Evolutionary conservation across 2,797 vertebrate species (phyloP).

Genomic region (Gymnocypris eckloni): DNA sequence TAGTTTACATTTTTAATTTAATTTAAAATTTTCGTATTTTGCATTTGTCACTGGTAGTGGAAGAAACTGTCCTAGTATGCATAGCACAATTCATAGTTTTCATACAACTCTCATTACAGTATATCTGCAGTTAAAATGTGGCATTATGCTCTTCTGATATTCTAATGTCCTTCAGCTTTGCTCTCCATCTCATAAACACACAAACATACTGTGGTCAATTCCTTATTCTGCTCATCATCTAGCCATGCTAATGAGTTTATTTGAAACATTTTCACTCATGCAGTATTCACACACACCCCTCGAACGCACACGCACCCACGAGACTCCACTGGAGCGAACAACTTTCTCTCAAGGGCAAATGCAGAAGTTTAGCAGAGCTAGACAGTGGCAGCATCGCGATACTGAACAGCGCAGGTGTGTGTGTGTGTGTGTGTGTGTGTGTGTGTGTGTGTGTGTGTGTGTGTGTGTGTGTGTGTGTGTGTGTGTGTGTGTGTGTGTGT

Average conservation of each 20-base stretch:
- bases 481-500: slow-evolving; percentile 3
- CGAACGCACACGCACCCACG: slow-evolving; percentile 29
- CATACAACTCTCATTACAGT: background rate
- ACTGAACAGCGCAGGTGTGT: background rate
- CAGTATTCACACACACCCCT: slow-evolving; percentile 35
- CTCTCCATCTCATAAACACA: slow-evolving; percentile 25
- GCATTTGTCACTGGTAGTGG: background rate
- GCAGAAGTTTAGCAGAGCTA: slow-evolving; percentile 33
- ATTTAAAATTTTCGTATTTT: background rate
- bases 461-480: slow-evolving; percentile 16
- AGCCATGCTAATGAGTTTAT: slow-evolving; percentile 60
- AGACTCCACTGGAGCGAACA: slow-evolving; percentile 41
- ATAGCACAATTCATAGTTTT: background rate
- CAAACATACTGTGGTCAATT: slow-evolving; percentile 31
- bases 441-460: too few relatives aligned
- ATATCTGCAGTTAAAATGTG: background rate
- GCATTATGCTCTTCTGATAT: slow-evolving; percentile 3
- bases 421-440: background rate
- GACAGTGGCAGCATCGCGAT: background rate
- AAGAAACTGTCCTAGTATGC: background rate
- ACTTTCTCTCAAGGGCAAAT: slow-evolving; percentile 47
- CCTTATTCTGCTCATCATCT: slow-evolving; percentile 50
- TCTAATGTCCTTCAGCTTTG: slow-evolving; percentile 44
- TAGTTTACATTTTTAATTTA: background rate
- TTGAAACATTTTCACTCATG: slow-evolving; percentile 53